phyloP scores from a whole-genome alignment of 2,113 vertebrate genomes.

The Helogale parvula region DNA sequence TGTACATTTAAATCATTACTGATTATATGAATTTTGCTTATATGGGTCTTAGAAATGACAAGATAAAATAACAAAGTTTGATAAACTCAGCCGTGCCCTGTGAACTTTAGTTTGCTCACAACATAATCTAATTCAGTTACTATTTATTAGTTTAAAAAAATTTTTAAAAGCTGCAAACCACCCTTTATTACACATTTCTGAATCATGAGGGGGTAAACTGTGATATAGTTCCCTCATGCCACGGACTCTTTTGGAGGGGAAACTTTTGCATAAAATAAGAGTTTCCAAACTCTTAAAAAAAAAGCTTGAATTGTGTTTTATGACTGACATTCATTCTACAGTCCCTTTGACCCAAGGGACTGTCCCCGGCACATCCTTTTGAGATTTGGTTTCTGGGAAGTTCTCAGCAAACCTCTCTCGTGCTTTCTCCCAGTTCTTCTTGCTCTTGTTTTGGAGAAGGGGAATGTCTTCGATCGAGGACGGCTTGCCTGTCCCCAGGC shows the following conservation, averaged over 20 bases:
- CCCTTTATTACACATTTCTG: conserved; percentile 46
- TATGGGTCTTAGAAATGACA: neutral
- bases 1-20: neutral
- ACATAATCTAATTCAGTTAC: conserved; percentile 11
- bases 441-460: conserved; percentile 88
- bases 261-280: conserved; percentile 57
- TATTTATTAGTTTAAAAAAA: conserved; percentile 51
- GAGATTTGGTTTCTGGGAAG: conserved; percentile 86
- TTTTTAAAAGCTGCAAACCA: conserved; percentile 62
- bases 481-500: conserved; percentile 89
- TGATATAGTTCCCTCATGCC: conserved; percentile 19
- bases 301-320: conserved; percentile 34
- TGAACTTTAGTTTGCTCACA: conserved; percentile 38
- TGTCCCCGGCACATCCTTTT: conserved; percentile 76
- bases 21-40: neutral
- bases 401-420: conserved; percentile 94
- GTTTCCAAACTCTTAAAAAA: conserved; percentile 56
- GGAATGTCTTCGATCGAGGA: conserved; percentile 89
- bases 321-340: conserved; percentile 77
- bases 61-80: neutral
- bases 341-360: conserved; percentile 85
- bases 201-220: conserved; percentile 30
- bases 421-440: conserved; percentile 97
- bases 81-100: conserved; percentile 13
- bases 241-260: conserved; percentile 50